Evolutionary conservation across 2,797 vertebrate species (phyloP).

Genomic region (Xerus rutilus): DNA sequence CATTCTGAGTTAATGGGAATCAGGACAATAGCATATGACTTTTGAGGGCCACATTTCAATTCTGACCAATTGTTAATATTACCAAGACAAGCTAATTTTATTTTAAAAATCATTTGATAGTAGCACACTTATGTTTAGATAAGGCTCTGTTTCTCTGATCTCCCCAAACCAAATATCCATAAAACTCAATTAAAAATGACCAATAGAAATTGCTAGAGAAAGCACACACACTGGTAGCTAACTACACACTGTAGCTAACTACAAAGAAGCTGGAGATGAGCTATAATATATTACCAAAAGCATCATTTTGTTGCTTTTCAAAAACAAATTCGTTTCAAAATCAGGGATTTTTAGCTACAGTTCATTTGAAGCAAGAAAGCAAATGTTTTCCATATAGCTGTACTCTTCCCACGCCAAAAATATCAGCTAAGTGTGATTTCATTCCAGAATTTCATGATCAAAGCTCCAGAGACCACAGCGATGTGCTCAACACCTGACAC

Average conservation of each 20-base stretch:
- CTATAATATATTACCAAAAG: neutral
- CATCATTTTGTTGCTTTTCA: conserved; percentile 19
- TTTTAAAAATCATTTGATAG: conserved; percentile 12
- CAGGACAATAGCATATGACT: neutral
- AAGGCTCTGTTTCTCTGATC: neutral
- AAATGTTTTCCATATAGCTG: conserved; percentile 50
- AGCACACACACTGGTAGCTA: neutral
- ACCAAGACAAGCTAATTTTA: neutral
- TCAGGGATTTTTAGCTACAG: conserved; percentile 16
- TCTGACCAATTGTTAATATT: neutral
- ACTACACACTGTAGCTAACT: too few species aligned
- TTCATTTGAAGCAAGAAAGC: conserved; percentile 60
- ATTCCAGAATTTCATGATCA: conserved; percentile 31
- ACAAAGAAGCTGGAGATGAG: neutral
- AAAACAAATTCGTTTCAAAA: conserved; percentile 60
- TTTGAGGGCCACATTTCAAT: neutral
- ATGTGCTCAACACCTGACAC: neutral
- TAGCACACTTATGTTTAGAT: neutral
- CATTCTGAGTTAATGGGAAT: neutral
- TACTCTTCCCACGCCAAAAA: conserved; percentile 37
- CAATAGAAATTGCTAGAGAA: neutral
- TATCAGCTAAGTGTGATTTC: conserved; percentile 58
- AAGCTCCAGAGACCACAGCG: conserved; percentile 3
- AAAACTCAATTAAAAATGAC: neutral
- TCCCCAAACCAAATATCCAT: neutral